Conservation (phyloP, 2,797 vertebrate genomes). For the Rallus crepitans region DNA sequence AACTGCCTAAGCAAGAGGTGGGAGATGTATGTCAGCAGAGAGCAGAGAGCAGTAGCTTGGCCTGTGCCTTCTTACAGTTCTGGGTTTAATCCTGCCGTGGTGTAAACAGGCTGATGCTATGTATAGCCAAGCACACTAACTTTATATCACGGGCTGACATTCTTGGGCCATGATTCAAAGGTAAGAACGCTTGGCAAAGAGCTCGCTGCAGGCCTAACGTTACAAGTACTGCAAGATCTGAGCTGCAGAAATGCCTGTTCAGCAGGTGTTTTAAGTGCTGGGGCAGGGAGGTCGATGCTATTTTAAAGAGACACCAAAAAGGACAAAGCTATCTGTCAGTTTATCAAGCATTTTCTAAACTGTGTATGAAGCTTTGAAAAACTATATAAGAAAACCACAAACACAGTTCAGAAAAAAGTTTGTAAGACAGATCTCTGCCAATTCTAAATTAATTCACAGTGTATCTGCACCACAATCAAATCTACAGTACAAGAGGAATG, state of each 20-base stretch:
- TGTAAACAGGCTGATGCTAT: constrained; percentile 23
- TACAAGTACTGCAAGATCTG: neutral
- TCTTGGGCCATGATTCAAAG: neutral
- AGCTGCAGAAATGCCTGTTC: neutral
- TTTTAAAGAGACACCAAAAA: neutral
- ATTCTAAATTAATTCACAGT: neutral
- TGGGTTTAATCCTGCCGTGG: neutral
- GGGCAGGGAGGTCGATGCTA: neutral
- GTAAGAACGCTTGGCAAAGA: neutral
- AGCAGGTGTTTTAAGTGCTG: neutral
- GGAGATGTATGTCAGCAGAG: neutral
- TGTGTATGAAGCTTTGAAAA: neutral
- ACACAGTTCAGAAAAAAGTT: neutral
- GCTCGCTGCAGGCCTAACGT: neutral
- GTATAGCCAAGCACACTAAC: neutral
- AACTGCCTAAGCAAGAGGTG: neutral
- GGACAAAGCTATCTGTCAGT: neutral
- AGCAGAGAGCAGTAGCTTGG: neutral
- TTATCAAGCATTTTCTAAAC: neutral
- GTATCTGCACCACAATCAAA: neutral
- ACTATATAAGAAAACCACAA: neutral
- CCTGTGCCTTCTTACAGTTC: neutral
- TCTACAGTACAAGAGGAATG: neutral
- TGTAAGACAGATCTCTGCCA: neutral
- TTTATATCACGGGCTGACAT: neutral